Percentiles rank a stretch among this genome's conserved stretches.
Evolutionary conservation across 2,888 invertebrate genomes (phyloP).

Genomic region (Morpho helenor): DNA sequence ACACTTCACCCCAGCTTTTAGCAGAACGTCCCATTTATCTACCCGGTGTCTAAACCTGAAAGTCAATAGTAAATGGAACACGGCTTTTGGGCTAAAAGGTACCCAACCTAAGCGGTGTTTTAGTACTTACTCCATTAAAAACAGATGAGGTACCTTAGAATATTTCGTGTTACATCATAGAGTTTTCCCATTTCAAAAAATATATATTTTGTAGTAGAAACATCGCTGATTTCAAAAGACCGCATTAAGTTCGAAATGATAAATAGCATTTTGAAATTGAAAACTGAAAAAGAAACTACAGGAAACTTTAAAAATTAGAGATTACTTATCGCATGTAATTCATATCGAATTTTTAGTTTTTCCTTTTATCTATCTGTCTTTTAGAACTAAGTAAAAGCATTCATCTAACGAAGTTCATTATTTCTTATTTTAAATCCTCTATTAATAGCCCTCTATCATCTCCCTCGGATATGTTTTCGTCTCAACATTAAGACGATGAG

Average conservation of each 20-base stretch:
- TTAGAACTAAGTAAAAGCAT: too few relatives aligned
- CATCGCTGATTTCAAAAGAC: too few relatives aligned
- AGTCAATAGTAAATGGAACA: conserved; percentile 22
- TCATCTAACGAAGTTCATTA: conserved; percentile 14
- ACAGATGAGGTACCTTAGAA: conserved; percentile 11
- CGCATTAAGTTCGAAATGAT: too few relatives aligned
- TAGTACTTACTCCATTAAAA: conserved; percentile 15
- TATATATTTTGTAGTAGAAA: neutral
- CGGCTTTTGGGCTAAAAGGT: conserved; percentile 18
- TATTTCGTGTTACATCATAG: neutral
- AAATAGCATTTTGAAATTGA: too few relatives aligned
- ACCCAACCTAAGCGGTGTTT: conserved; percentile 12
- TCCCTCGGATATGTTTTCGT: conserved; percentile 44
- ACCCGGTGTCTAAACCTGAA: conserved; percentile 17
- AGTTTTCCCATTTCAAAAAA: neutral
- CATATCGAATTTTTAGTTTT: too few relatives aligned
- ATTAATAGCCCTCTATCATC: conserved; percentile 46
- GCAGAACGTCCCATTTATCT: conserved; percentile 20
- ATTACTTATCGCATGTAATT: too few relatives aligned
- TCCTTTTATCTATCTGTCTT: too few relatives aligned
- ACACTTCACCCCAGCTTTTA: conserved; percentile 19
- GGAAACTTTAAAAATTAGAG: too few relatives aligned
- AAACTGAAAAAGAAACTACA: too few relatives aligned
- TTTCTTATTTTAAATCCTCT: conserved; percentile 27
- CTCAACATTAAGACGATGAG: conserved; percentile 61